Percentiles rank a stretch among this genome's conserved stretches.
phyloP scores from a whole-genome alignment of 2,888 invertebrate genomes.

The Luffia ferchaultella region DNA sequence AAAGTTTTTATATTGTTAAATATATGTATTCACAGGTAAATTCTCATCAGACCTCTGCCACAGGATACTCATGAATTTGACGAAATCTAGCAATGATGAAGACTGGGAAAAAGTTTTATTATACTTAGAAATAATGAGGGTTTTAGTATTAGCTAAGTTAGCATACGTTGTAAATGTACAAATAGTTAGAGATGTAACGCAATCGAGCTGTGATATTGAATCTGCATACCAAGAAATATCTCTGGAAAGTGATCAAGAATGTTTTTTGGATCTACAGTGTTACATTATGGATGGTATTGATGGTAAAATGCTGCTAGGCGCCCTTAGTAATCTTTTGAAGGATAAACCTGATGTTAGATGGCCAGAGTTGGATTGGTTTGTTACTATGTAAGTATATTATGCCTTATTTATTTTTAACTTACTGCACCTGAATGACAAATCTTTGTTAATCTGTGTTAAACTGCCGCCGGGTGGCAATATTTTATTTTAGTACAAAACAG shows the following conservation, averaged over 20 bases:
- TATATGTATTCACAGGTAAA: slow-evolving; percentile 47
- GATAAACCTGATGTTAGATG: slow-evolving; percentile 72
- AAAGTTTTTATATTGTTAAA: too few relatives aligned
- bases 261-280: slow-evolving; percentile 63
- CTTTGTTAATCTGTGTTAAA: background rate
- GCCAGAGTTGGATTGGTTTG: slow-evolving; percentile 76
- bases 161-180: slow-evolving; percentile 55
- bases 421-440: background rate
- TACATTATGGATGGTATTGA: slow-evolving; percentile 64
- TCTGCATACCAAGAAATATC: slow-evolving; percentile 41
- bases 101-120: slow-evolving; percentile 44
- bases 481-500: too few relatives aligned
- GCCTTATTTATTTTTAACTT: slow-evolving; percentile 2
- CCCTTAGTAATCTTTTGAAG: slow-evolving; percentile 68
- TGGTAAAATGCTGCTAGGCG: slow-evolving; percentile 63
- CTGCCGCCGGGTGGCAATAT: too few relatives aligned
- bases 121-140: slow-evolving; percentile 43
- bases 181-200: slow-evolving; percentile 42
- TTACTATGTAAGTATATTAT: slow-evolving; percentile 65
- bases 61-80: slow-evolving; percentile 38
- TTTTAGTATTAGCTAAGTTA: slow-evolving; percentile 41
- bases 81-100: slow-evolving; percentile 35
- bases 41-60: slow-evolving; percentile 42
- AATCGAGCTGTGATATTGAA: slow-evolving; percentile 46
- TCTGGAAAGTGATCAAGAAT: slow-evolving; percentile 31